A percentile compares a stretch with the other conserved stretches of the same genome.
Conservation (phyloP, 2,888 invertebrate species). For the Boloria euphrosyne region DNA sequence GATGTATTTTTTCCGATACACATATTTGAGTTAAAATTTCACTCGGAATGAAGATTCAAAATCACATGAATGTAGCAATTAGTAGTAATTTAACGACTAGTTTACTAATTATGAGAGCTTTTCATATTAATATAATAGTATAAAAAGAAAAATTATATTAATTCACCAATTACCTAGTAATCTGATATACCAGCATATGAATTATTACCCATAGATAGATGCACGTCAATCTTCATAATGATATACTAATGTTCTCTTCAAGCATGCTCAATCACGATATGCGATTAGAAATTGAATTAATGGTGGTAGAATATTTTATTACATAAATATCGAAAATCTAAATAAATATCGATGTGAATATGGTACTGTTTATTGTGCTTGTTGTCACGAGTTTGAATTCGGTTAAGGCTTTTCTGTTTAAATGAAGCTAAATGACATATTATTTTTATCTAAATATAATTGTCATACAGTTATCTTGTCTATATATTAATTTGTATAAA, state of each 20-base stretch:
- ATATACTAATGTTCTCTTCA: slow-evolving; percentile 37
- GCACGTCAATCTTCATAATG: slow-evolving; percentile 67
- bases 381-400: background rate
- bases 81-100: too few relatives aligned
- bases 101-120: too few relatives aligned
- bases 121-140: too few relatives aligned
- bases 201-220: slow-evolving; percentile 53
- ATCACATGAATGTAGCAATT: too few relatives aligned
- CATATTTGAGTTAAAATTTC: too few relatives aligned
- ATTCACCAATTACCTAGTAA: slow-evolving; percentile 52
- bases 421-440: too few relatives aligned
- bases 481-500: too few relatives aligned
- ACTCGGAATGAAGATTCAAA: too few relatives aligned
- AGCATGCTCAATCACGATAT: slow-evolving; percentile 35
- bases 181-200: slow-evolving; percentile 58
- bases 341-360: too few relatives aligned
- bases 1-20: too few relatives aligned
- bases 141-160: slow-evolving; percentile 4
- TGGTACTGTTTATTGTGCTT: slow-evolving; percentile 35
- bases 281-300: slow-evolving; percentile 17
- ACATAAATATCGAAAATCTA: background rate
- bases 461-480: too few relatives aligned
- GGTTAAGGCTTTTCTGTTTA: background rate
- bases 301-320: background rate
- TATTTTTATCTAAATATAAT: too few relatives aligned